Evolutionary conservation across 2,797 vertebrate species (phyloP).

Genomic region (Smutsia gigantea): DNA sequence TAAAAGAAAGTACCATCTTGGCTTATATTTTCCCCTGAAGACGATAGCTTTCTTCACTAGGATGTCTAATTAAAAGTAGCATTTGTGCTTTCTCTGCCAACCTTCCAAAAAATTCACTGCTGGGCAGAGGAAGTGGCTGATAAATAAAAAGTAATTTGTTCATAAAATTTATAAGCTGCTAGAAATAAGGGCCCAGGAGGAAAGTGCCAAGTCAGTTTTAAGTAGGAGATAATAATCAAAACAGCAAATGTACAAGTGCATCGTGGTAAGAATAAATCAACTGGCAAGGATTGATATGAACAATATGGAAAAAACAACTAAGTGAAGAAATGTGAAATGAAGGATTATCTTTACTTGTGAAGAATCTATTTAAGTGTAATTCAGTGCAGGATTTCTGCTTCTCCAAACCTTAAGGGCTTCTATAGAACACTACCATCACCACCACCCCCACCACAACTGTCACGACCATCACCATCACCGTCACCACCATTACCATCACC

Average conservation of each 20-base stretch:
- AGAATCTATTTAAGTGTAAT: constrained; percentile 48
- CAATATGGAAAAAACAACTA: constrained; percentile 53
- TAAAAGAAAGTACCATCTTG: constrained; percentile 37
- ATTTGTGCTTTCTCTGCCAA: constrained; percentile 57
- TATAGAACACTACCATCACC: background rate
- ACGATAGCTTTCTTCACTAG: constrained; percentile 64
- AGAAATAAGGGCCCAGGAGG: constrained; percentile 59
- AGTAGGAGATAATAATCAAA: constrained; percentile 77
- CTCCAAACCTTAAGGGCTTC: background rate
- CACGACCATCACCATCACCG: no score
- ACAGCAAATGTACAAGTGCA: constrained; percentile 62
- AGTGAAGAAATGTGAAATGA: constrained; percentile 65
- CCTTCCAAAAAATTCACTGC: constrained; percentile 68
- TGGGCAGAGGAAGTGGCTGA: constrained; percentile 66
- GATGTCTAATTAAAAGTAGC: constrained; percentile 54
- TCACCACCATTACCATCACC: no score
- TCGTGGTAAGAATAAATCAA: constrained; percentile 73
- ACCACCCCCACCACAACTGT: no score
- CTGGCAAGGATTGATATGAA: constrained; percentile 5
- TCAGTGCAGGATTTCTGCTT: constrained; percentile 46
- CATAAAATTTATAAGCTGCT: constrained; percentile 79
- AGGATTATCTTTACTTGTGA: constrained; percentile 59
- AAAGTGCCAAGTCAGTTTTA: constrained; percentile 79
- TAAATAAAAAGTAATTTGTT: constrained; percentile 82
- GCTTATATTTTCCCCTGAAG: background rate